Evolutionary conservation across 2,113 vertebrate species (phyloP), one percentile per base, ranked within the genome.

Genomic region (Porphyrio hochstetteri): DNA sequence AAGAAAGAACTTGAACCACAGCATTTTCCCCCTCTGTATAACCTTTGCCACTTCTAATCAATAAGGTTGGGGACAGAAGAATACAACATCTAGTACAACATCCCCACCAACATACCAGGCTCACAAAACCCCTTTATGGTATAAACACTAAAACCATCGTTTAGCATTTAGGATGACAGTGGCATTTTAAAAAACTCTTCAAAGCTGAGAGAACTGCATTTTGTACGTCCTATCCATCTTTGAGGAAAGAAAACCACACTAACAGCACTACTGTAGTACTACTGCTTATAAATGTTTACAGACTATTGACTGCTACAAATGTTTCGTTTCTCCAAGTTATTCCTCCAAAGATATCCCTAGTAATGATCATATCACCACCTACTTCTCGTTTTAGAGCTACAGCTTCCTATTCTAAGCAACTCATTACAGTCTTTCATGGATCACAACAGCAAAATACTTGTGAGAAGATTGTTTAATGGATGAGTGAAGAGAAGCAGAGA

Each of bases 21-120:
- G 44, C 20, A 65, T 46, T 13, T 75, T 61, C 9, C 13, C 55
- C 5, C 21, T 67, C n/a, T 14, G 4, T 35, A 2, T 13, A 72
- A 48, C 3, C 23, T 92, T 28, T 36, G 28, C 28, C 19, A 44
- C n/a, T 69, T 80, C 55, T 68, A 65, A 63, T 29, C 31, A 60
- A 53, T 35, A 6, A 76, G n/a, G 21, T 0, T 19, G 1, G 28
- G 12, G 23, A 33, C 0, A 23, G 42, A 8, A 19, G 14, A 86
- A 14, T 16, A 50, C 19, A 27, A 33, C 2, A 1, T 55, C 33
- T 50, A 69, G 16, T 17, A 31, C 24, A 72, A 35, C 1, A 0
- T 29, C 28, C 24, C 16, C 4, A 78, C 12, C 33, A 74, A 36
- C 27, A 42, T 10, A 57, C 7, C 23, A 82, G 29, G 5, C 16